Conservation (phyloP, 2,888 invertebrate genomes). For the Melanophora roralis region DNA sequence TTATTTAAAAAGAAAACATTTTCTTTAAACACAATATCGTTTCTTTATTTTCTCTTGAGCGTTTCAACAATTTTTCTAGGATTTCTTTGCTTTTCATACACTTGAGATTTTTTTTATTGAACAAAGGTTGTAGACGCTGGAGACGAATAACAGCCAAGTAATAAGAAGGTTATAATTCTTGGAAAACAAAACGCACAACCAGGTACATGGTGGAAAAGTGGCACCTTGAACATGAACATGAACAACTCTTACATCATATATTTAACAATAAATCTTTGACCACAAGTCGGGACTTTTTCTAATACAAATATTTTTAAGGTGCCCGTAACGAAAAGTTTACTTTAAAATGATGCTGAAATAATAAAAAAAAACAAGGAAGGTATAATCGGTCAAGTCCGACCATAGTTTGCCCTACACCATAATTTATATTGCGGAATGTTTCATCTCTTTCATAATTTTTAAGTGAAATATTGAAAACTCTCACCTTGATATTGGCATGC, state of each 20-base stretch:
- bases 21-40: slow-evolving; percentile 6
- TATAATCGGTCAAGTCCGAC: too few relatives aligned
- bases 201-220: neutral
- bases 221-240: too few relatives aligned
- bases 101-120: slow-evolving; percentile 43
- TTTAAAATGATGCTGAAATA: slow-evolving; percentile 24
- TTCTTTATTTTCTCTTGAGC: neutral
- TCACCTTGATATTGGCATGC: too few relatives aligned
- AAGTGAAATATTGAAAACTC: too few relatives aligned
- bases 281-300: slow-evolving; percentile 33
- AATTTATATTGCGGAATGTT: too few relatives aligned
- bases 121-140: neutral
- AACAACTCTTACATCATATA: slow-evolving; percentile 21
- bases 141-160: slow-evolving; percentile 29
- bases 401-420: too few relatives aligned
- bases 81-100: slow-evolving; percentile 50
- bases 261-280: slow-evolving; percentile 49
- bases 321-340: neutral
- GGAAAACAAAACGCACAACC: slow-evolving; percentile 8
- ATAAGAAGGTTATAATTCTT: slow-evolving; percentile 66
- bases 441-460: too few relatives aligned
- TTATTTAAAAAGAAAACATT: neutral
- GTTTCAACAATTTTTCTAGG: slow-evolving; percentile 44
- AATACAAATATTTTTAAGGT: slow-evolving; percentile 25
- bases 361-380: too few relatives aligned